Evolutionary conservation across 2,888 invertebrate genomes (phyloP).

Genomic region (Machimus rusticus): DNA sequence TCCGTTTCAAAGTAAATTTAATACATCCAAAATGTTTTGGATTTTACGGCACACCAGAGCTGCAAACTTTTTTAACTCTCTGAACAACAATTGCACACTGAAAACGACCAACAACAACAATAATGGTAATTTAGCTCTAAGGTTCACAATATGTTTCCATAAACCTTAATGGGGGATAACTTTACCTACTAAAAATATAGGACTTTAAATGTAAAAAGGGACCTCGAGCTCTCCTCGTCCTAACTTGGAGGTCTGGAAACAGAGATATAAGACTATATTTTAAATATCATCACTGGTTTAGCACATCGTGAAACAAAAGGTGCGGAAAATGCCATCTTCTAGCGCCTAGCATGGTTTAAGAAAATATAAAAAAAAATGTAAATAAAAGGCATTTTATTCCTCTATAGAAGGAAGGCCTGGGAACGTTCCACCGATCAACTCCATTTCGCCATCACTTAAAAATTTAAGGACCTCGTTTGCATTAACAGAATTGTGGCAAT

Average conservation of each 20-base stretch:
- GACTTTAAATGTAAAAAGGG: neutral
- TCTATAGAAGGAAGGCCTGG: neutral
- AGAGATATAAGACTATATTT: neutral
- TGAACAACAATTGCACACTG: constrained; percentile 56
- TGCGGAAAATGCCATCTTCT: neutral
- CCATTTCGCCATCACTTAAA: neutral
- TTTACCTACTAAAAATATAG: neutral
- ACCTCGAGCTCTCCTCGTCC: neutral
- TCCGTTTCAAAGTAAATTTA: neutral
- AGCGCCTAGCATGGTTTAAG: neutral
- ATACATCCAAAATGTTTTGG: constrained; percentile 55
- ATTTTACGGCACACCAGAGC: constrained; percentile 57
- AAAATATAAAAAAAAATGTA: neutral
- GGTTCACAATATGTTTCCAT: neutral
- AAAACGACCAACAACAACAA: constrained; percentile 51
- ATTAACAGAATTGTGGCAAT: neutral
- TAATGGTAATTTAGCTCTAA: constrained; percentile 40
- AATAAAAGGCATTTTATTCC: neutral
- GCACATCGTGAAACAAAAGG: neutral
- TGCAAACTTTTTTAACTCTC: constrained; percentile 57
- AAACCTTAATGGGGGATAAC: neutral
- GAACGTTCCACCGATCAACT: neutral
- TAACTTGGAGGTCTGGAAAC: neutral
- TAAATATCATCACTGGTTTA: neutral
- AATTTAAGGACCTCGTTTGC: neutral